These are phyloP conservation scores for Megaceryle maxima DNA, from an alignment of 2,113 vertebrate genomes.

Conservation along the genomic window DNA sequence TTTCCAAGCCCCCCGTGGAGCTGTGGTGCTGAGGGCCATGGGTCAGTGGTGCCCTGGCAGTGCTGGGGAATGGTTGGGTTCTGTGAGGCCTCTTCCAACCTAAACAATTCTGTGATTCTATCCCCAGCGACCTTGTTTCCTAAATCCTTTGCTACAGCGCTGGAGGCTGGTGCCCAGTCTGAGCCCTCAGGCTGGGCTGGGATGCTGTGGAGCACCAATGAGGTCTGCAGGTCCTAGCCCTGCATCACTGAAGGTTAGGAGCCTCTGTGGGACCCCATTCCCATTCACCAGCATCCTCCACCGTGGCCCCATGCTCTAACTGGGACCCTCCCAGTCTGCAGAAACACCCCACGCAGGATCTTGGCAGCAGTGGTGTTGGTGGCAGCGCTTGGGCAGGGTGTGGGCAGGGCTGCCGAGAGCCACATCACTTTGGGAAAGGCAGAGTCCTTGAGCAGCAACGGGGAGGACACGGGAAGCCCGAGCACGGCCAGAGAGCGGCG, in stretches of 20 bases:
- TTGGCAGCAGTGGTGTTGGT: rapidly evolving
- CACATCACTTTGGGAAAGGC: neutral
- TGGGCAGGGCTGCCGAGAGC: neutral
- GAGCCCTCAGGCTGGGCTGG: neutral
- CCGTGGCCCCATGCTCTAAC: rapidly evolving
- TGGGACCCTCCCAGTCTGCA: rapidly evolving
- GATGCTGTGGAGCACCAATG: rapidly evolving
- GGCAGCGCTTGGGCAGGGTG: neutral
- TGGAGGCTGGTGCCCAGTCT: neutral
- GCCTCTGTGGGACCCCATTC: neutral
- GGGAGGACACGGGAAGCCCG: rapidly evolving
- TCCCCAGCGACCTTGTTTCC: neutral
- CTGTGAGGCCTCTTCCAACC: neutral
- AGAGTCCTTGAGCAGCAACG: neutral
- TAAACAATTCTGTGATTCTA: no score
- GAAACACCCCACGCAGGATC: neutral
- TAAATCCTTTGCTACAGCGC: rapidly evolving
- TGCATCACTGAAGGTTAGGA: rapidly evolving
- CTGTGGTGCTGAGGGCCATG: no score
- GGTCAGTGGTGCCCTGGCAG: neutral
- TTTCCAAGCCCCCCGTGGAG: no score
- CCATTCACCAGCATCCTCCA: neutral
- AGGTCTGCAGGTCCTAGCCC: neutral
- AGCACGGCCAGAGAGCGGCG: rapidly evolving
- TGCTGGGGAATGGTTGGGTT: neutral